These are phyloP conservation scores for Synergus laeviventris DNA, from an alignment of 2,888 invertebrate species.

Conservation along the genomic window DNA sequence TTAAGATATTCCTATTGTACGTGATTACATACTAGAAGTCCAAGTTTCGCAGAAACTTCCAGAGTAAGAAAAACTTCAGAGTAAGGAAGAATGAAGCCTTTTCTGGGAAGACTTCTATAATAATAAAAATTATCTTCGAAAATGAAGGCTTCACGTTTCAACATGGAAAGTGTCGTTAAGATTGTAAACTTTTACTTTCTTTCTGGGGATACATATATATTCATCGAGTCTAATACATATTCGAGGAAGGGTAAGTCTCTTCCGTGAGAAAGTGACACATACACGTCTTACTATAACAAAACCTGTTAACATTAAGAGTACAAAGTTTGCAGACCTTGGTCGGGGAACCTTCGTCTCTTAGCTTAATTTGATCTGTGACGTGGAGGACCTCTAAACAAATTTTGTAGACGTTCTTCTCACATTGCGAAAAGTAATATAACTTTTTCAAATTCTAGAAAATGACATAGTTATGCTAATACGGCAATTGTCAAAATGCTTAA, in stretches of 20 bases:
- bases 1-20: not conserved
- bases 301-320: not conserved
- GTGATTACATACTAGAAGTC: not conserved
- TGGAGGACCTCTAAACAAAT: not conserved
- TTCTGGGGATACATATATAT: not conserved
- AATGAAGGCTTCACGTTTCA: not conserved
- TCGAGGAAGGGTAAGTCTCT: slow-evolving; percentile 21
- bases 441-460: not conserved
- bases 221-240: slow-evolving; percentile 22
- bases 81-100: not conserved
- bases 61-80: not conserved
- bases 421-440: not conserved
- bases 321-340: slow-evolving; percentile 2
- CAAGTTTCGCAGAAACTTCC: slow-evolving; percentile 1
- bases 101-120: not conserved
- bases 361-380: not conserved
- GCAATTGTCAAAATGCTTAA: slow-evolving; percentile 3
- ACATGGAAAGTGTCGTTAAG: slow-evolving; percentile 35
- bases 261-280: slow-evolving; percentile 19
- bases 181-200: slow-evolving; percentile 21
- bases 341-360: not conserved
- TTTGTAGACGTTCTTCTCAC: not conserved
- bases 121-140: slow-evolving; percentile 26
- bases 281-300: not conserved
- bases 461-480: not conserved